Conservation (phyloP, 2,113 vertebrate species). For the Willisornis vidua region DNA sequence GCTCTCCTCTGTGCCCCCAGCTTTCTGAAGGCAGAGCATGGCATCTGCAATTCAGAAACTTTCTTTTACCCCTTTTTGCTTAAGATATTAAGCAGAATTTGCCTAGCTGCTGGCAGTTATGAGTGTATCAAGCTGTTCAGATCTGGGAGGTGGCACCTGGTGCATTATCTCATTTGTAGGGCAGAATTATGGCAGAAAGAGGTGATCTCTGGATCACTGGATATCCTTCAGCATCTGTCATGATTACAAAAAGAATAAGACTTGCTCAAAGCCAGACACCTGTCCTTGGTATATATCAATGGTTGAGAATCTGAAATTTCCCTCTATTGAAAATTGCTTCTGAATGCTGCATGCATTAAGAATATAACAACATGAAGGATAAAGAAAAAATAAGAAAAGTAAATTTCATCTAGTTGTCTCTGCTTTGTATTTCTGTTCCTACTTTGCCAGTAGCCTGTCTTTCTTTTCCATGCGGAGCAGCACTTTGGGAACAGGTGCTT, state of each 20-base stretch:
- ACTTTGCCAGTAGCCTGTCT: not conserved
- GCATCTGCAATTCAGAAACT: not conserved
- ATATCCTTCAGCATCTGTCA: slow-evolving; percentile 32
- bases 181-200: not conserved
- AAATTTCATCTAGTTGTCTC: not conserved
- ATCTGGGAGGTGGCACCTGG: not conserved
- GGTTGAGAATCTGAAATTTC: not conserved
- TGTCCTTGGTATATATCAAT: not conserved
- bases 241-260: not conserved
- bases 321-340: not conserved
- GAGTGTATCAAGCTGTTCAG: not conserved
- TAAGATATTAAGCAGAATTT: not conserved
- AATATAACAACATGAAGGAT: not conserved
- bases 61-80: not conserved
- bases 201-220: not conserved
- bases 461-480: not conserved
- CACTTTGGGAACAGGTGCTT: not conserved
- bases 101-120: not conserved
- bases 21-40: not conserved
- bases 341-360: not conserved
- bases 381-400: not conserved
- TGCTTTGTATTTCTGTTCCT: not conserved
- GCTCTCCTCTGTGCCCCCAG: not conserved
- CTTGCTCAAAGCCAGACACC: not conserved
- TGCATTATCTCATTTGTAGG: rapidly evolving